These are phyloP conservation scores for Caenorhabditis wallacei DNA, from an alignment of 2,888 invertebrate species.

Conservation along the genomic window DNA sequence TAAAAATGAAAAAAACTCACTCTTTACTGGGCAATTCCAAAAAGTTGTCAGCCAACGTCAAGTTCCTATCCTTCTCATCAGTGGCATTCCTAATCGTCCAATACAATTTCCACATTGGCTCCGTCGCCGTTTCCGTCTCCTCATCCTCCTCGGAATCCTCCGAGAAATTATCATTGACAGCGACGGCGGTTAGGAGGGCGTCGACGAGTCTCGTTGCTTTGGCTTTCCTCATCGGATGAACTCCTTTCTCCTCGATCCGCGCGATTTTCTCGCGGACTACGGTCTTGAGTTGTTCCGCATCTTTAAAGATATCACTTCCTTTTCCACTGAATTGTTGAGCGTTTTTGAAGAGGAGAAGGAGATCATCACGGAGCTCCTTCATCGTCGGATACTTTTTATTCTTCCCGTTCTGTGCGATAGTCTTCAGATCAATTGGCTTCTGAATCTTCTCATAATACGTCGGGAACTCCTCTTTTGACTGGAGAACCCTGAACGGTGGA, in stretches of 20 bases:
- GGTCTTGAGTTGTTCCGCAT: slow-evolving; percentile 92
- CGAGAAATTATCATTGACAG: slow-evolving; percentile 84
- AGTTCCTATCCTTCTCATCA: slow-evolving; percentile 79
- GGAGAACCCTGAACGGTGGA: slow-evolving; percentile 92
- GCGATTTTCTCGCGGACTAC: slow-evolving; percentile 75
- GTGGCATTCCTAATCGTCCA: slow-evolving; percentile 85
- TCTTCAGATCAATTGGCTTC: slow-evolving; percentile 94
- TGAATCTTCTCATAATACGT: slow-evolving; percentile 96
- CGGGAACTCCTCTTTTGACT: slow-evolving; percentile 94
- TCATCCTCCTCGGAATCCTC: slow-evolving; percentile 87
- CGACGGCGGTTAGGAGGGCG: slow-evolving; percentile 72
- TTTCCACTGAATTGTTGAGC: slow-evolving; percentile 96
- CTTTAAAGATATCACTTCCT: slow-evolving; percentile 94
- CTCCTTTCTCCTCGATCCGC: slow-evolving; percentile 69
- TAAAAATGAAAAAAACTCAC: slow-evolving; percentile 14
- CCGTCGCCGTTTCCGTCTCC: slow-evolving; percentile 80
- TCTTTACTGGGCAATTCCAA: slow-evolving; percentile 91
- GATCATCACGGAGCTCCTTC: slow-evolving; percentile 92
- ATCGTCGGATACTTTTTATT: slow-evolving; percentile 88
- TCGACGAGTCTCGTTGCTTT: slow-evolving; percentile 74
- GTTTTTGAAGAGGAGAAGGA: slow-evolving; percentile 93
- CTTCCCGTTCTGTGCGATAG: slow-evolving; percentile 92
- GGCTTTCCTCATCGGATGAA: slow-evolving; percentile 67
- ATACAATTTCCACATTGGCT: slow-evolving; percentile 93
- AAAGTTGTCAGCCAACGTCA: slow-evolving; percentile 93